Conservation (phyloP, 2,888 invertebrate species). For the Caenorhabditis angaria region DNA sequence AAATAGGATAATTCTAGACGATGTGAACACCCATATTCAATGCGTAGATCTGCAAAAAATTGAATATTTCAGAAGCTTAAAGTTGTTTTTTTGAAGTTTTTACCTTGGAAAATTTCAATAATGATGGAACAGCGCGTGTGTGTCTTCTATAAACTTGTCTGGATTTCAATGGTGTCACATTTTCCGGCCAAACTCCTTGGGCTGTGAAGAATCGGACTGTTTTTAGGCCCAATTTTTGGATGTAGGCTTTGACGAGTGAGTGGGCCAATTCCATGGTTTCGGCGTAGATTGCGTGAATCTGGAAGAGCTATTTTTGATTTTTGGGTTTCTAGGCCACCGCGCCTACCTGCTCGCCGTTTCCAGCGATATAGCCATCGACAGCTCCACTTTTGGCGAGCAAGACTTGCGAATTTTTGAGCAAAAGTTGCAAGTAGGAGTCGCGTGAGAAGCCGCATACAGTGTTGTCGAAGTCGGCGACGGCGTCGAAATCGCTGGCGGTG, state of each 20-base stretch:
- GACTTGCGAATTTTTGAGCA: constrained; percentile 34
- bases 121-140: constrained; percentile 67
- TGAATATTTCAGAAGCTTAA: no score
- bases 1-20: constrained; percentile 29
- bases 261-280: constrained; percentile 63
- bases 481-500: constrained; percentile 50
- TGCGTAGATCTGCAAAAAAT: constrained; percentile 51
- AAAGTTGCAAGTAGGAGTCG: constrained; percentile 41
- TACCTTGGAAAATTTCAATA: constrained; percentile 65
- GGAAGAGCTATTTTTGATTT: constrained; percentile 13
- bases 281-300: constrained; percentile 61
- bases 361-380: constrained; percentile 46
- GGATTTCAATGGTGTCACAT: constrained; percentile 23
- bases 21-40: constrained; percentile 58
- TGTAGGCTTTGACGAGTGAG: constrained; percentile 57
- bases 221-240: constrained; percentile 54
- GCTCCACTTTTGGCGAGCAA: constrained; percentile 41
- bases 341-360: constrained; percentile 26
- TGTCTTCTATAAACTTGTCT: constrained; percentile 67
- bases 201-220: constrained; percentile 59
- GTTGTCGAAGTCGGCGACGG: constrained; percentile 60
- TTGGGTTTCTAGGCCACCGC: no score
- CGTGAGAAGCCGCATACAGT: constrained; percentile 58
- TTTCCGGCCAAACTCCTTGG: constrained; percentile 51
- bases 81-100: no score